phyloP scores from a whole-genome alignment of 1,140 invertebrate species.

The Nylanderia fulva region DNA sequence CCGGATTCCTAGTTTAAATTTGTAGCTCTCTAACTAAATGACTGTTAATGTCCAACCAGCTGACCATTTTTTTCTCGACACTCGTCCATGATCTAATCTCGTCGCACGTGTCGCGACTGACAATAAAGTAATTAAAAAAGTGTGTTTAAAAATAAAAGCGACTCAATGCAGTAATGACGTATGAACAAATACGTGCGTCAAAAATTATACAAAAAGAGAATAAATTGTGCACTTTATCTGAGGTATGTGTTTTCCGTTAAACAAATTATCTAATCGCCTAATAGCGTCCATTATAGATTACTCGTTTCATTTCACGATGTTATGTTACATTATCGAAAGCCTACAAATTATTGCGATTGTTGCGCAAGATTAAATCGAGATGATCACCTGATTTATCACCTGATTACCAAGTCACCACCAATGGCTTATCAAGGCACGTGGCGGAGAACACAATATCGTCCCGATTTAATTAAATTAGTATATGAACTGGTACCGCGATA shows the following conservation, averaged over 20 bases:
- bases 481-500: neutral
- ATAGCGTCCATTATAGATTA: neutral
- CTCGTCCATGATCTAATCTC: constrained; percentile 33
- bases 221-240: neutral
- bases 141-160: neutral
- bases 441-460: neutral
- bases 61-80: constrained; percentile 24
- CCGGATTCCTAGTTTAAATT: constrained; percentile 19
- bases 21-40: neutral
- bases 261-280: neutral
- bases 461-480: neutral
- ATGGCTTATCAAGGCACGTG: constrained; percentile 35
- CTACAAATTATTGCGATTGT: neutral
- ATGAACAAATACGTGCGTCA: neutral
- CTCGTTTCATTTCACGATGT: neutral
- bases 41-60: constrained; percentile 3
- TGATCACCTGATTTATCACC: constrained; percentile 14
- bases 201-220: neutral
- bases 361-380: constrained; percentile 17
- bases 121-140: neutral
- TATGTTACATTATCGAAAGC: neutral
- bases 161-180: no score
- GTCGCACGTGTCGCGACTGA: neutral
- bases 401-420: constrained; percentile 19
- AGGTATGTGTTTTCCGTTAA: neutral